phyloP scores from a whole-genome alignment of 2,113 vertebrate genomes.

The Toxotes chatareus region DNA sequence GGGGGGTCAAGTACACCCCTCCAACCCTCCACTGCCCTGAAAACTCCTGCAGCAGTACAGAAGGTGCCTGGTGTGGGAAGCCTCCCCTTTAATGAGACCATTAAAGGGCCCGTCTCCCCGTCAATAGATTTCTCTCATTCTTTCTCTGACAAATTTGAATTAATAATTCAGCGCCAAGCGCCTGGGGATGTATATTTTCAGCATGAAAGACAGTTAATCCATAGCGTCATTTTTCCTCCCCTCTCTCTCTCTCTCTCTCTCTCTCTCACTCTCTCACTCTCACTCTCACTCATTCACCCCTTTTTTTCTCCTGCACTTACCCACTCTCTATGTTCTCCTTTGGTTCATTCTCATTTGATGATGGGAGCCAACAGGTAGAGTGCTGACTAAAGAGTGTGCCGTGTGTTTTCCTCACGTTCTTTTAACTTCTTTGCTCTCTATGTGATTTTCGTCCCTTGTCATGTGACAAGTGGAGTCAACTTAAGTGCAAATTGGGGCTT shows the following conservation, averaged over 20 bases:
- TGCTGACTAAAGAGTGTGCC: conserved; percentile 69
- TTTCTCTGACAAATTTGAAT: conserved; percentile 89
- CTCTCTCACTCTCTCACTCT: conserved; percentile 3
- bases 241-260: neutral
- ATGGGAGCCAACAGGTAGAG: conserved; percentile 62
- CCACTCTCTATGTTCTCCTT: conserved; percentile 30
- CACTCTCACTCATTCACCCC: conserved; percentile 5
- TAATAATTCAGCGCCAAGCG: conserved; percentile 88
- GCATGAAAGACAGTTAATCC: conserved; percentile 90
- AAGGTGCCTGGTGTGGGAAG: conserved; percentile 78
- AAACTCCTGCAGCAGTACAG: conserved; percentile 82
- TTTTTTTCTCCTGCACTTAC: conserved; percentile 26
- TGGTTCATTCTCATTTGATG: conserved; percentile 64
- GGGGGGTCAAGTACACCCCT: conserved; percentile 81
- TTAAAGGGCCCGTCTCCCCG: conserved; percentile 84
- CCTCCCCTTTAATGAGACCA: conserved; percentile 85
- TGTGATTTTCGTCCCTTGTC: conserved; percentile 37
- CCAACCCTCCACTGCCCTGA: conserved; percentile 59
- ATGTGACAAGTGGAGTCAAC: conserved; percentile 47
- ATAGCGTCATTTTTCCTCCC: conserved; percentile 78
- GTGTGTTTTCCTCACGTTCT: conserved; percentile 39
- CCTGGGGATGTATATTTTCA: conserved; percentile 88
- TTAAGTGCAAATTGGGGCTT: conserved; percentile 67
- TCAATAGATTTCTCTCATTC: conserved; percentile 87
- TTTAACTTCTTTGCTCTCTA: conserved; percentile 57